phyloP scores from a whole-genome alignment of 1,140 invertebrate genomes.

The Leucophenga varia region DNA sequence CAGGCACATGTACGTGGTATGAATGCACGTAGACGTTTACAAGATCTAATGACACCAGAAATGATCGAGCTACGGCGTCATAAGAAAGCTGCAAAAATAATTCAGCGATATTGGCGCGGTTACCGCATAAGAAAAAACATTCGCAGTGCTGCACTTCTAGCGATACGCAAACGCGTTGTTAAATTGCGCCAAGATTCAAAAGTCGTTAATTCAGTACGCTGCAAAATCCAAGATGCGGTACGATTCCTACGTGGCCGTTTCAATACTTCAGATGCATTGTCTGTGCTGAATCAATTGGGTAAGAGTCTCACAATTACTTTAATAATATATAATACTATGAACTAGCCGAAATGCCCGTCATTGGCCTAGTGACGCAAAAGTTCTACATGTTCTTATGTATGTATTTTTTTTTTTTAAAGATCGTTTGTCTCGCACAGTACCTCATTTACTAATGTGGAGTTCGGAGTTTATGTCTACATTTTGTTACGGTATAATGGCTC shows the following conservation, averaged over 20 bases:
- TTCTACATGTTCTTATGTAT: conserved; percentile 2
- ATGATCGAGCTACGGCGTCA: conserved; percentile 54
- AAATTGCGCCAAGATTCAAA: conserved; percentile 57
- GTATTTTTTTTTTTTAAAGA: conserved; percentile 20
- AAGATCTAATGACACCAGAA: conserved; percentile 56
- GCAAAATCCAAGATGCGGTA: conserved; percentile 37
- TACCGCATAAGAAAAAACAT: conserved; percentile 57
- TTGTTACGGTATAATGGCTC: conserved; percentile 55
- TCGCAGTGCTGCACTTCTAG: conserved; percentile 43
- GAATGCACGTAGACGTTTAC: conserved; percentile 57
- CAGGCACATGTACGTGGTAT: conserved; percentile 58
- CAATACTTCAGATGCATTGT: conserved; percentile 36
- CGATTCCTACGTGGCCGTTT: conserved; percentile 39
- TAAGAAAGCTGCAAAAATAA: conserved; percentile 62
- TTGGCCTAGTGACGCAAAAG: no score
- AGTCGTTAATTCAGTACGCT: conserved; percentile 55
- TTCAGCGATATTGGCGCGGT: conserved; percentile 69
- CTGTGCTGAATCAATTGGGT: conserved; percentile 42
- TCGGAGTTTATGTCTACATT: conserved; percentile 50
- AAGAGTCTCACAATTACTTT: conserved; percentile 5
- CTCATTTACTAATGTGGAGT: conserved; percentile 46
- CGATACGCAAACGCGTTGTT: conserved; percentile 58
- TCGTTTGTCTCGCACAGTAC: conserved; percentile 49
- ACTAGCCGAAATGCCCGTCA: no score
- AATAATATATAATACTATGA: neutral